Percentiles rank a stretch among this genome's conserved stretches.
Evolutionary conservation across 2,113 vertebrate species (phyloP).

Genomic region (Thinocorus orbignyianus): DNA sequence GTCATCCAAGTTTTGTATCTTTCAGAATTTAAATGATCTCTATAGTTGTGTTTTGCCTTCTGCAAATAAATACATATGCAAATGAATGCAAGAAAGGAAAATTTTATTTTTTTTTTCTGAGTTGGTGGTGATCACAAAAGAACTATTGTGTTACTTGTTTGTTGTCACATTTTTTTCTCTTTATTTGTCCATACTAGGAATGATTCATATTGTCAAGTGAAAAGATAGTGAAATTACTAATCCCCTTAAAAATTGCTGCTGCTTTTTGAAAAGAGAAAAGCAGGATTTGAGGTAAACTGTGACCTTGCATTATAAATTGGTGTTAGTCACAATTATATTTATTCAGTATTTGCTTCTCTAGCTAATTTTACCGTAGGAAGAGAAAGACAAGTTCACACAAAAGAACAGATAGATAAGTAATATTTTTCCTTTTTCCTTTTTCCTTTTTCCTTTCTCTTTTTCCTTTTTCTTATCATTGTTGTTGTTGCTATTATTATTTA

Average conservation of each 20-base stretch:
- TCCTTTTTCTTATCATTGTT: neutral
- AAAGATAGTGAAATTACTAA: constrained; percentile 6
- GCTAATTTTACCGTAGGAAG: neutral
- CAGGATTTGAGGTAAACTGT: neutral
- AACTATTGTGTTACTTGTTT: neutral
- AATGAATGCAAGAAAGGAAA: constrained; percentile 9
- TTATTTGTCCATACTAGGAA: neutral
- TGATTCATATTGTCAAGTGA: neutral
- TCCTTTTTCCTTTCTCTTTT: neutral
- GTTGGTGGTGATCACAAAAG: neutral
- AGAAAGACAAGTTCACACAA: neutral
- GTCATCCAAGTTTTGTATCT: constrained; percentile 2
- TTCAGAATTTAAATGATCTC: neutral
- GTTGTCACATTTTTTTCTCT: neutral
- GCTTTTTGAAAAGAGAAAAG: neutral
- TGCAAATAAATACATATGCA: constrained; percentile 13
- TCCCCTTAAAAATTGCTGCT: neutral
- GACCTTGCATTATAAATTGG: neutral
- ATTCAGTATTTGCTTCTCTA: neutral
- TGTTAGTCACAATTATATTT: neutral
- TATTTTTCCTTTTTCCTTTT: neutral
- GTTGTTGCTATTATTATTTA: neutral
- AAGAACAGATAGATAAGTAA: neutral
- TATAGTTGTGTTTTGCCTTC: neutral
- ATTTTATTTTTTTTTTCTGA: neutral